A percentile compares a stretch with the other conserved stretches of the same genome.
Conservation (phyloP, 2,888 invertebrate genomes). For the Clivina fossor region DNA sequence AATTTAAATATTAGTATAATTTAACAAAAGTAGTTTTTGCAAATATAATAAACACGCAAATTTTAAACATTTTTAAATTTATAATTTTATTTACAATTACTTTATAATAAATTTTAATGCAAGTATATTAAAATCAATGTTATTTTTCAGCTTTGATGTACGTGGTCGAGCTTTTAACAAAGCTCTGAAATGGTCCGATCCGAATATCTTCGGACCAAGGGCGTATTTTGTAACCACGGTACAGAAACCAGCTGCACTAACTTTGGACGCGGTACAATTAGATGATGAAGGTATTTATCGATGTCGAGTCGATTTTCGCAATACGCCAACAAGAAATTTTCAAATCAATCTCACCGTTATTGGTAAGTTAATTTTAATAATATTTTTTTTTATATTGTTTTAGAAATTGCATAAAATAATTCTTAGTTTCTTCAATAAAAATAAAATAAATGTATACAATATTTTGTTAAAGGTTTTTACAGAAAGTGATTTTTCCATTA, state of each 20-base stretch:
- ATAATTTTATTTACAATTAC: too few species aligned
- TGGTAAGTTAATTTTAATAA: conserved; percentile 62
- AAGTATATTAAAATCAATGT: too few species aligned
- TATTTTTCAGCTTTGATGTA: conserved; percentile 76
- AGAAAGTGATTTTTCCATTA: too few species aligned
- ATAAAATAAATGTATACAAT: too few species aligned
- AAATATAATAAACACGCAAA: too few species aligned
- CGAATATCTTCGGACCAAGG: conserved; percentile 78
- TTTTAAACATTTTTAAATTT: too few species aligned
- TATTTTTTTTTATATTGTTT: too few species aligned
- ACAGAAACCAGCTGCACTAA: conserved; percentile 77
- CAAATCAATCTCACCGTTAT: conserved; percentile 87
- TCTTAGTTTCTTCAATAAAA: not conserved
- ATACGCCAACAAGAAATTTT: conserved; percentile 85
- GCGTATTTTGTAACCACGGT: conserved; percentile 84
- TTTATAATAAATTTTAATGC: too few species aligned
- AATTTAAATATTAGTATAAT: too few species aligned
- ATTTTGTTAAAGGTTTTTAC: too few species aligned
- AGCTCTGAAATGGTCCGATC: conserved; percentile 82
- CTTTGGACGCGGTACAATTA: conserved; percentile 79
- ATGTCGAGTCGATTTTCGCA: conserved; percentile 87
- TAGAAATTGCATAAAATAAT: not conserved
- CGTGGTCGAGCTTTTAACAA: conserved; percentile 79
- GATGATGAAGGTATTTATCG: conserved; percentile 86
- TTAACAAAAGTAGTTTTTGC: too few species aligned